phyloP scores from a whole-genome alignment of 2,113 vertebrate genomes.

The Tachysurus fulvidraco region DNA sequence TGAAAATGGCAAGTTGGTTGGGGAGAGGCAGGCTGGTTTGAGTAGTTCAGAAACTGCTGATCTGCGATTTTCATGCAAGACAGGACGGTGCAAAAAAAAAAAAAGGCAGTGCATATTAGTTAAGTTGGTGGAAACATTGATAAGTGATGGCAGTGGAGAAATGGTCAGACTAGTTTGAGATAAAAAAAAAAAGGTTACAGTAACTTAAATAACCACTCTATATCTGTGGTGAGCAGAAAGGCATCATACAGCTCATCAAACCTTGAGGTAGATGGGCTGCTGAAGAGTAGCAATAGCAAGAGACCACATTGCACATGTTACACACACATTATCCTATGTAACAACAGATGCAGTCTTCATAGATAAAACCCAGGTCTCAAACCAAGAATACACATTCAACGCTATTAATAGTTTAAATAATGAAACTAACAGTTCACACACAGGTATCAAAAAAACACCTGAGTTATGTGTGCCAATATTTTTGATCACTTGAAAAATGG shows the following conservation, averaged over 20 bases:
- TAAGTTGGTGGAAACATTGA: neutral
- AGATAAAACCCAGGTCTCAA: neutral
- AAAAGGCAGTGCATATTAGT: neutral
- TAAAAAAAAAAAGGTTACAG: neutral
- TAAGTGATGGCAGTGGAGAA: too few relatives aligned
- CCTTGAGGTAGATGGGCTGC: neutral
- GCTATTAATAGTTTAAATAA: neutral
- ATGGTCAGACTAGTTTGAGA: neutral
- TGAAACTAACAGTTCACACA: neutral
- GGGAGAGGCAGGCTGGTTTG: neutral
- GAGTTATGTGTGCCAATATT: neutral
- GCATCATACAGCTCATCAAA: neutral
- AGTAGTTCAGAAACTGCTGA: neutral
- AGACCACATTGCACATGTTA: neutral
- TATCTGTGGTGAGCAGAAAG: neutral
- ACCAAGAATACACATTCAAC: neutral
- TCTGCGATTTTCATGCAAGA: neutral
- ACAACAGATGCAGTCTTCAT: neutral
- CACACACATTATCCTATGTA: neutral
- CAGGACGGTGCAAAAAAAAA: neutral
- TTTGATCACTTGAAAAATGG: neutral
- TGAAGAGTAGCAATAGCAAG: neutral
- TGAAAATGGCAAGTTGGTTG: too few relatives aligned
- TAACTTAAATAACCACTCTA: neutral
- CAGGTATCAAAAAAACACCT: neutral